phyloP scores from a whole-genome alignment of 2,797 vertebrate species.

The Hemibagrus guttatus region DNA sequence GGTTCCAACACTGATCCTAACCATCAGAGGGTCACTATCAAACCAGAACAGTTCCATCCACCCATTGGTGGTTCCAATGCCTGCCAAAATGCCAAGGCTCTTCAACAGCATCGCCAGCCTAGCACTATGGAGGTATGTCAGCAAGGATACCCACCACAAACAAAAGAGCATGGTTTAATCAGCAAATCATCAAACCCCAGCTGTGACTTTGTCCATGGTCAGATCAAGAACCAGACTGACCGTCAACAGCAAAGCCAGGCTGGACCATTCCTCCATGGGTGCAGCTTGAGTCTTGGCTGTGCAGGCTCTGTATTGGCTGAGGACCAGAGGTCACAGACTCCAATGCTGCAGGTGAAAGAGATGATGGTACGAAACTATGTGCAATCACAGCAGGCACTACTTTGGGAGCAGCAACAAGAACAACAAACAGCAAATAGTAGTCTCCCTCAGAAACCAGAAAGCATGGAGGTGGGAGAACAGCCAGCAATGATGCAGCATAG shows the following conservation, averaged over 20 bases:
- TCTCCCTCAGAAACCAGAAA: slow-evolving; percentile 62
- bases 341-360: slow-evolving; percentile 89
- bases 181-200: slow-evolving; percentile 69
- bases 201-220: slow-evolving; percentile 72
- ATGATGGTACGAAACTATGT: slow-evolving; percentile 94
- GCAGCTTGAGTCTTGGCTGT: slow-evolving; percentile 72
- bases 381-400: slow-evolving; percentile 91
- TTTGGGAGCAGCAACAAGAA: slow-evolving; percentile 88
- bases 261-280: slow-evolving; percentile 67
- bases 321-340: slow-evolving; percentile 78
- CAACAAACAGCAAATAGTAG: slow-evolving; percentile 51
- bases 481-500: slow-evolving; percentile 72
- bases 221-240: slow-evolving; percentile 55
- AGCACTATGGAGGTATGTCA: slow-evolving; percentile 60
- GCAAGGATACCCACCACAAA: slow-evolving; percentile 66
- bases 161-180: slow-evolving; percentile 61
- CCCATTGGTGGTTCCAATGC: slow-evolving; percentile 74
- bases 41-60: slow-evolving; percentile 86
- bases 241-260: slow-evolving; percentile 66
- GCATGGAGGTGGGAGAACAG: slow-evolving; percentile 70
- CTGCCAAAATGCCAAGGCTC: slow-evolving; percentile 80
- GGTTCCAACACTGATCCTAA: slow-evolving; percentile 67
- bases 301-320: slow-evolving; percentile 68
- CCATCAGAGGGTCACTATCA: slow-evolving; percentile 83
- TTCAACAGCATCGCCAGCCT: slow-evolving; percentile 71